Base-by-base conservation (phyloP, 2,888 invertebrate genomes). In the Calameuta pallipes region DNA sequence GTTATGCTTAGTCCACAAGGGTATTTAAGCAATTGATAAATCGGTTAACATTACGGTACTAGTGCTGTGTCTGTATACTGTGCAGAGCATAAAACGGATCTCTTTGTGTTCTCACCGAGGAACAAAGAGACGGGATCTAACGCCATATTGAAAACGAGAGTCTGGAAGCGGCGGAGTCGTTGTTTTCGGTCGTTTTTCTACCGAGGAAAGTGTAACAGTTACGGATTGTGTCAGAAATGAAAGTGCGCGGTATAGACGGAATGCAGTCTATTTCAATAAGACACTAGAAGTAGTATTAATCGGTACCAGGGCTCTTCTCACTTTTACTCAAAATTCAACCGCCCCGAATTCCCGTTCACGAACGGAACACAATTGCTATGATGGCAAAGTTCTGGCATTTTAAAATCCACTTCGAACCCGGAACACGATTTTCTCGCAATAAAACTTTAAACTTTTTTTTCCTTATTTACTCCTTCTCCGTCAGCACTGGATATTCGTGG, bases 161-260 rank as follows among this genome's bases (percentile, higher is more conserved):
- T 71, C 71, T 34, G 23, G 33, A 34, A 31, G 71, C 71, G 31
- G 12, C 71, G 13, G 71, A 31, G 71, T 34, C 33, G 71, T 33
- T 33, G 70, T 71, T 71, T 71, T 71, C 31, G 71, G 23, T 34
- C 13, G 33, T 71, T 71, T 71, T 71, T 71, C 75, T 70, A 69
- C 79, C 78, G 85, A 89, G 86, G 88, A 89, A 89, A 89, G 89
- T 89, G 87, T 89, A 89, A 88, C 86, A 78, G 73, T 76, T 80
- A 56, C 81, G 83, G 89, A 89, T 88, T 87, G 89, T 87, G 88
- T 86, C 90, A 87, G 89, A 84, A 90, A 90, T 88, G 90, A 90
- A 90, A 90, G 90, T 88, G 84, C 82, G 81, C 83, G 82, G 31
- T 71, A 71, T 71, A 11, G 71, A 31, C 34, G 34, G 71, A 71